phyloP scores from a whole-genome alignment of 2,888 invertebrate genomes.

The Notodonta ziczac region DNA sequence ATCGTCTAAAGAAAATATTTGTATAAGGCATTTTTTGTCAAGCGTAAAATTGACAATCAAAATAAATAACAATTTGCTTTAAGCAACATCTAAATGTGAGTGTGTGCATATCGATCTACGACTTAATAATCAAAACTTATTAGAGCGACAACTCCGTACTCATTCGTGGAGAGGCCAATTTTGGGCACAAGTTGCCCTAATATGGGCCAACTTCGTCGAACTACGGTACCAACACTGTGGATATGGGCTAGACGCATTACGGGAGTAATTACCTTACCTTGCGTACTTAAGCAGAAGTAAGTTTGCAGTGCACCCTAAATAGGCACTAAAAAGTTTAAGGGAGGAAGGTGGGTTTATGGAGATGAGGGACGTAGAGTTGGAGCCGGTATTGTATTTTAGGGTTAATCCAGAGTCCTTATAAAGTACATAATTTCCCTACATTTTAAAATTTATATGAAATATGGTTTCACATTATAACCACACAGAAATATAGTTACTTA shows the following conservation, averaged over 20 bases:
- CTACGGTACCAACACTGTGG: not conserved
- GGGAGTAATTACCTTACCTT: conserved; percentile 3
- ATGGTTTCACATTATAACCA: too few relatives aligned
- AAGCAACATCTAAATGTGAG: too few relatives aligned
- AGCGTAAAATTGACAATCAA: too few relatives aligned
- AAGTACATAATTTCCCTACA: too few relatives aligned
- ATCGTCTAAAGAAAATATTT: conserved; percentile 5
- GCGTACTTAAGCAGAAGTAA: conserved; percentile 2
- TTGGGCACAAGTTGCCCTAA: not conserved
- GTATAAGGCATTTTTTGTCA: not conserved
- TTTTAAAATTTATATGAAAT: too few relatives aligned
- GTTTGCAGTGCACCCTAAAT: conserved; percentile 7
- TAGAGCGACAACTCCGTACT: not conserved
- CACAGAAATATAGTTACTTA: too few relatives aligned
- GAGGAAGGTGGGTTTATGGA: conserved; percentile 1
- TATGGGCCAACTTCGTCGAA: not conserved
- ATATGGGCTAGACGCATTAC: not conserved
- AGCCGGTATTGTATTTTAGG: not conserved
- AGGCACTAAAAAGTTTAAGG: conserved; percentile 5
- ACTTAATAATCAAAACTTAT: not conserved
- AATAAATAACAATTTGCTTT: too few relatives aligned
- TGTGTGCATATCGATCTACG: too few relatives aligned
- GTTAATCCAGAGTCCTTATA: too few relatives aligned
- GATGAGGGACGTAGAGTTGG: conserved; percentile 1
- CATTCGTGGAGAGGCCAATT: not conserved